Evolutionary conservation across 2,113 vertebrate genomes (phyloP), one percentile per base, ranked within the genome.

Genomic region (Gopherus evgoodei): DNA sequence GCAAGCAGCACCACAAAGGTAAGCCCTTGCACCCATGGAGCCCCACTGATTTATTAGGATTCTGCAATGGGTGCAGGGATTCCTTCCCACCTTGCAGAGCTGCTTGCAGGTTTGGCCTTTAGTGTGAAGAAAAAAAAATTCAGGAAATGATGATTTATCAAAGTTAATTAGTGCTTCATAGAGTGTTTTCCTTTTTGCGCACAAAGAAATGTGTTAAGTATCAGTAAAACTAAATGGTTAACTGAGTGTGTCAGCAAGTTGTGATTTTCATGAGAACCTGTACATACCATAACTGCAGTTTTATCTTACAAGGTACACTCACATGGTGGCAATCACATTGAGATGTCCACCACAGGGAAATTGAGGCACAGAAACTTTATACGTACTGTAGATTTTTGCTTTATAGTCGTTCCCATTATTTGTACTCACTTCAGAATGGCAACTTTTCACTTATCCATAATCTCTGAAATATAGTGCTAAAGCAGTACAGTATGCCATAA

Each of bases 201-300:
- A 54, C 49, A 79, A 11, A 35, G 59, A 65, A 65, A 65, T 65
- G 31, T n/a, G 31, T 65, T 69, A 31, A 88, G 86, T 79, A 76
- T 97, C 95, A 96, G 96, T 95, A 94, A 92, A 96, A 92, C 76
- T 42, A 84, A 91, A 88, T n/a, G 83, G 82, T 90, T 94, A 94
- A 94, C 82, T 86, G 92, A n/a, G 62, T 19, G 35, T 49, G 83
- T 98, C 93, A 97, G 94, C 90, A 95, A 96, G 65, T 91, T 96
- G 83, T 94, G 88, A 84, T 81, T 95, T 96, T 94, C 31, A 8
- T 94, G 91, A 88, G 95, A 95, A 93, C 42, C 44, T 65, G 12
- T 87, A n/a, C 78, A 72, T 56, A 0, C 29, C 92, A 81, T 93
- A 89, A 84, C 82, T 82, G 92, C 95, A 65, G 96, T 96, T 98